Evolutionary conservation across 2,888 invertebrate species (phyloP).

Genomic region (Trissoscelio sp.): DNA sequence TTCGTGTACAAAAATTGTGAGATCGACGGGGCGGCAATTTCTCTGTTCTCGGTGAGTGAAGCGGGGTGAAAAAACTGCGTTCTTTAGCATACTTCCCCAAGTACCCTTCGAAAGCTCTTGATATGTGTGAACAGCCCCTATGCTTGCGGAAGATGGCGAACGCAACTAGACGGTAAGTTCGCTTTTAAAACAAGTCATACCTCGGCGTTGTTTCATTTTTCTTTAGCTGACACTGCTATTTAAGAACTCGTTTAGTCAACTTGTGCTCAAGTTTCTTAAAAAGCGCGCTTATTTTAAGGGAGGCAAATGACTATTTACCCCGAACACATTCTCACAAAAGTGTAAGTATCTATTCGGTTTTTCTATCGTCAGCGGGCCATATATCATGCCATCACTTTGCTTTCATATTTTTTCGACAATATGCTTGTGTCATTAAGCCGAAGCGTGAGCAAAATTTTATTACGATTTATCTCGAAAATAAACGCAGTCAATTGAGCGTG

Average conservation of each 20-base stretch:
- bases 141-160: constrained; percentile 58
- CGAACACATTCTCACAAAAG: constrained; percentile 5
- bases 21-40: constrained; percentile 49
- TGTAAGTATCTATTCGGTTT: constrained; percentile 22
- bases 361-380: constrained; percentile 1
- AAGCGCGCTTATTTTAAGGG: constrained; percentile 30
- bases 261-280: constrained; percentile 39
- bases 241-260: constrained; percentile 64
- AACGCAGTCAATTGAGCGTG: constrained; percentile 37
- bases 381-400: background rate
- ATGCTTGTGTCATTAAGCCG: constrained; percentile 38
- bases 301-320: constrained; percentile 42
- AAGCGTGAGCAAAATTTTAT: constrained; percentile 19
- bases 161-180: constrained; percentile 58
- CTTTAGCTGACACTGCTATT: constrained; percentile 59
- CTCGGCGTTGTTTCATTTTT: constrained; percentile 60
- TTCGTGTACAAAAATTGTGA: constrained; percentile 57
- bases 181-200: constrained; percentile 60
- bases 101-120: constrained; percentile 68
- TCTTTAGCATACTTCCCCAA: constrained; percentile 69
- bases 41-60: constrained; percentile 47
- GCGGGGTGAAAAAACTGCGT: constrained; percentile 70
- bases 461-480: constrained; percentile 37
- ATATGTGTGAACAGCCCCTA: constrained; percentile 69
- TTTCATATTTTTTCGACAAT: constrained; percentile 32